These are phyloP conservation scores for Micropoecilia bifurca DNA, from an alignment of 2,797 vertebrate species.

Conservation along the genomic window DNA sequence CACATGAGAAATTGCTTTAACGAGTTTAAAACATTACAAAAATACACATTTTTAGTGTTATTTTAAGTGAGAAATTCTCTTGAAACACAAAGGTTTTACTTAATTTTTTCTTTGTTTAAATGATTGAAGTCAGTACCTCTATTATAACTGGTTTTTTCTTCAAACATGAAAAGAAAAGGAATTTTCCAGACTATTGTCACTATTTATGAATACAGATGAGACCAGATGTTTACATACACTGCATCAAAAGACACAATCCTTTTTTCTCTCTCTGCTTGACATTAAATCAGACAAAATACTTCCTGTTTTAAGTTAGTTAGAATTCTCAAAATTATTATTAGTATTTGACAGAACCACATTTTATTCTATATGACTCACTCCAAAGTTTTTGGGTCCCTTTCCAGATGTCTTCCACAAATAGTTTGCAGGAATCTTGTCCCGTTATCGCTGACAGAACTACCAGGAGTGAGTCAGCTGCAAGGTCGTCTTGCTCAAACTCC, in stretches of 20 bases:
- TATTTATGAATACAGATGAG: not conserved
- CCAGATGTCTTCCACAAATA: not conserved
- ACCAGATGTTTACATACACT: not conserved
- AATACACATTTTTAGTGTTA: not conserved
- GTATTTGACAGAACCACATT: not conserved
- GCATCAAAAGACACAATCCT: not conserved
- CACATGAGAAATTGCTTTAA: not conserved
- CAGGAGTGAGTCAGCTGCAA: not conserved
- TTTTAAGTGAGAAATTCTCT: not conserved
- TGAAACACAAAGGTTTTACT: not conserved
- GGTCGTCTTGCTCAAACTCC: not conserved
- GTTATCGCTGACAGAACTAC: not conserved
- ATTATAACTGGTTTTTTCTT: not conserved
- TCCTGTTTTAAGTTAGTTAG: not conserved
- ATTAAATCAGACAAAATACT: not conserved
- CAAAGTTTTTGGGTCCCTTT: not conserved
- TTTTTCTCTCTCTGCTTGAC: not conserved
- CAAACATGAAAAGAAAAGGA: not conserved
- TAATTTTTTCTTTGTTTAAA: not conserved
- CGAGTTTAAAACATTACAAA: not conserved
- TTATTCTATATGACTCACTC: too few relatives aligned
- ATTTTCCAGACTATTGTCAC: not conserved
- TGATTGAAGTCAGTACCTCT: not conserved
- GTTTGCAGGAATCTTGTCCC: not conserved
- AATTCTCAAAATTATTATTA: not conserved